Conservation (phyloP, 1,140 invertebrate species). For the Kradibia gibbosae region DNA sequence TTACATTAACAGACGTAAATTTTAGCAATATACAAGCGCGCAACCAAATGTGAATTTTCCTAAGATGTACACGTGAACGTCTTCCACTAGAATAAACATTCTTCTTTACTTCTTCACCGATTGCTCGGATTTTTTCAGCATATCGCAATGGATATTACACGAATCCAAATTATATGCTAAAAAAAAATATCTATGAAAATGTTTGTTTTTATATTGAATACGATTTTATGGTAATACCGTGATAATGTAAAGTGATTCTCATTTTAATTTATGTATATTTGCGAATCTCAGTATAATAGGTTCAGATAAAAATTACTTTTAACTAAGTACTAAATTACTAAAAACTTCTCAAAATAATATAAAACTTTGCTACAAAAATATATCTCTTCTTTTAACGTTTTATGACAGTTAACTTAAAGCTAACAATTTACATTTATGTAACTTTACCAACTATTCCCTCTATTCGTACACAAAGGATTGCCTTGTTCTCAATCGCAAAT, state of each 20-base stretch:
- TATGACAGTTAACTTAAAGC: no score
- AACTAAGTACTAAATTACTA: no score
- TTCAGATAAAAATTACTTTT: neutral
- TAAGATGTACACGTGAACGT: neutral
- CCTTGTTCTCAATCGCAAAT: slow-evolving; percentile 40
- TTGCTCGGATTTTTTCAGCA: neutral
- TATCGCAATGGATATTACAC: no score
- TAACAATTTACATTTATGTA: slow-evolving; percentile 38
- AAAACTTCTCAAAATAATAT: no score
- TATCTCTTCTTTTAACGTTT: neutral
- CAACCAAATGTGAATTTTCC: neutral
- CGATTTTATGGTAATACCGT: no score
- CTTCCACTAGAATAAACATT: slow-evolving; percentile 10
- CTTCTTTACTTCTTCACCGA: slow-evolving; percentile 2
- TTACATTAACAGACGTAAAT: neutral
- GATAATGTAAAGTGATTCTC: neutral
- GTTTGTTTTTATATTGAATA: neutral
- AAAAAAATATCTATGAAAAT: neutral
- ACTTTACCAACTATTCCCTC: neutral
- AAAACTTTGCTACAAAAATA: neutral
- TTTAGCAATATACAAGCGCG: neutral
- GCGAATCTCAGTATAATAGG: neutral
- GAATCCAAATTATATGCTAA: neutral
- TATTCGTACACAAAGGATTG: slow-evolving; percentile 36
- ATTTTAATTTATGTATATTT: neutral